Base-by-base conservation (phyloP, 2,888 invertebrate genomes). In the Cerceris rybyensis region DNA sequence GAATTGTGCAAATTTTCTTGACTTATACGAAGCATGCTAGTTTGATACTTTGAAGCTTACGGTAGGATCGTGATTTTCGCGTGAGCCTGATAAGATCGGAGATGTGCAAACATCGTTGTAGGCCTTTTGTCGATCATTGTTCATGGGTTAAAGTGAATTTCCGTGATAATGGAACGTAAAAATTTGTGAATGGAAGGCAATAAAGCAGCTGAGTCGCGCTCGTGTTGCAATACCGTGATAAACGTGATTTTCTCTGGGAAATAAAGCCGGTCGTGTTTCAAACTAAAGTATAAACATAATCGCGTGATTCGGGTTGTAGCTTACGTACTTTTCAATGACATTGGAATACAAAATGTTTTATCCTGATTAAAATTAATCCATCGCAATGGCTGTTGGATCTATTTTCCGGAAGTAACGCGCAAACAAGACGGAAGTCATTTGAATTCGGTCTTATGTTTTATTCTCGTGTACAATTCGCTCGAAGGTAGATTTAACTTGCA, bases 401-500 rank as follows among this genome's bases (percentile, higher is more conserved):
- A 28, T 4, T 28, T 28, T 28, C 28, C 28, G 28, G 28, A 28
- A 28, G 28, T 28, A 28, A 28, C 28, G 28, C 28, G 28, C 28
- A 28, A 28, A 28, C 28, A 28, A 28, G 50, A 5, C 55, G 28
- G 13, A 17, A 17, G 66, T 17, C 60, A 42, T 69, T 28, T 75
- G 73, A 82, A 71, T 66, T 58, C 55, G 61, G 55, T 57, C 74
- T 70, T 46, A 74, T 39, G 61, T 16, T 60, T 58, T 59, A 55
- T 43, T 46, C 42, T 39, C 66, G 54, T 68, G 7, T 49, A 58
- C 16, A 39, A 7, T 52, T 49, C 46, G 13, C 55, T 52, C 63
- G 54, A 65, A 65, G 69, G 70, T 70, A 61, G 71, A 76, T 81
- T 76, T 70, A 79, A 74, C 71, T 76, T 66, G 43, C 16, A 13